Evolutionary conservation across 64 coral and sea anemone species (phyloP).

Genomic region (Anthopleura sola): DNA sequence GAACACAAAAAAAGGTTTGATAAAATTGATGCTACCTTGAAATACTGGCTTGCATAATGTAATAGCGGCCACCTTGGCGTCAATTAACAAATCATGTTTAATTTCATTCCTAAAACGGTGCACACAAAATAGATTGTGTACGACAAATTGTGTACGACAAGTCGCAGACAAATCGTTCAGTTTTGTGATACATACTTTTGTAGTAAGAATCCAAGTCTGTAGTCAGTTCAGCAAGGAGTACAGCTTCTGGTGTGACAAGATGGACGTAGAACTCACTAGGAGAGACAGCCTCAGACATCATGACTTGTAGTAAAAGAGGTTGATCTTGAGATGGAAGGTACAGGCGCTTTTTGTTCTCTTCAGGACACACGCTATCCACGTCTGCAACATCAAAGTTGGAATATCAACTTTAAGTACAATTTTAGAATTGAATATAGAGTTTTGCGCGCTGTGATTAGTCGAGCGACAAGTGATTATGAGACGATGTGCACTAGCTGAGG

Average conservation of each 20-base stretch:
- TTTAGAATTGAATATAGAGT: too few species aligned
- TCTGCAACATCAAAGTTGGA: neutral
- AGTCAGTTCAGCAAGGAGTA: constrained; percentile 57
- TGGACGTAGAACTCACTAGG: constrained; percentile 96
- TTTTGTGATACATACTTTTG: neutral
- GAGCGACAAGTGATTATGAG: too few species aligned
- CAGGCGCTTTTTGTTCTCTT: neutral
- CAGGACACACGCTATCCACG: neutral
- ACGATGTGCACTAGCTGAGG: too few species aligned
- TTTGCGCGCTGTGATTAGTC: too few species aligned
- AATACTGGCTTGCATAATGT: too few species aligned
- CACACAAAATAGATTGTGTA: too few species aligned
- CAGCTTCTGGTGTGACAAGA: constrained; percentile 85
- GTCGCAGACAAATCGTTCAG: neutral
- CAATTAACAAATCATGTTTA: too few species aligned
- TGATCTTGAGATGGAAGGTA: constrained; percentile 18
- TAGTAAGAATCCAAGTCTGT: constrained; percentile 65
- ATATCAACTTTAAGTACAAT: neutral
- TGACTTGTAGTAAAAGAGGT: constrained; percentile 58
- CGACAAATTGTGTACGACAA: too few species aligned
- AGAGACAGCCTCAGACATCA: constrained; percentile 71
- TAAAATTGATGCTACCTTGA: too few species aligned
- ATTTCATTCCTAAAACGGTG: too few species aligned
- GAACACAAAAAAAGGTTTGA: neutral
- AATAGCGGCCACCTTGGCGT: too few species aligned